Base-by-base conservation (phyloP, 2,888 invertebrate genomes). In the Choristoneura rosaceana region DNA sequence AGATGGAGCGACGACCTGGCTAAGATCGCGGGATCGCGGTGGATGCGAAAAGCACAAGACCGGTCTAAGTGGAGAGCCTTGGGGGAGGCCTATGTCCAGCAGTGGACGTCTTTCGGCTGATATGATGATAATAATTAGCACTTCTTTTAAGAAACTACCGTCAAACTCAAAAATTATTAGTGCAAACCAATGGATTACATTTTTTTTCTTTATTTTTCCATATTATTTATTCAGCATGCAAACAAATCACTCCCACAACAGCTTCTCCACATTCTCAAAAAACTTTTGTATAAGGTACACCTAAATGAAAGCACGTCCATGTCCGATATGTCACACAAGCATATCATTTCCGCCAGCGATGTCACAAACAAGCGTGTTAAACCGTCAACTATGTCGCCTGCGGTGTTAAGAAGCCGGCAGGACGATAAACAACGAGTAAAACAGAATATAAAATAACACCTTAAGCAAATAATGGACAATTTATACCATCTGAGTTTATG, bases 281-380 rank as follows among this genome's bases (percentile, higher is more conserved):
- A 55, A 25, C 9, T 55, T 4, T 55, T 25, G 0, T 55, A 4
- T 12, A 5, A 25, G 25, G 17, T 17, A 17, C 9, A 52, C 2
- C 52, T 55, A 17, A 4, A 10, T 55, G 9, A 25, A 25, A 55
- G 25, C 25, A 25, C 10, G 4, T 25, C 25, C 55, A 25, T 34
- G 59, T 62, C 33, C 69, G 64, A 74, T 74, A 80, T 83, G 82
- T 79, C 76, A 81, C 17, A 12, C 41, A 52, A 65, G 38, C 81
- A 81, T 80, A 84, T 84, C 80, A 82, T 81, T 79, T 80, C 79
- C 81, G 77, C 75, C 79, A 81, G 84, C 80, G 84, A 80, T 12
- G 83, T 77, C 84, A 80, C 84, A 90, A 88, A 89, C 87, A 88
- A 86, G 86, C 76, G 82, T 81, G 82, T 88, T 85, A 85, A 79